phyloP scores from a whole-genome alignment of 2,888 invertebrate genomes.

The Andrena haemorrhoa region DNA sequence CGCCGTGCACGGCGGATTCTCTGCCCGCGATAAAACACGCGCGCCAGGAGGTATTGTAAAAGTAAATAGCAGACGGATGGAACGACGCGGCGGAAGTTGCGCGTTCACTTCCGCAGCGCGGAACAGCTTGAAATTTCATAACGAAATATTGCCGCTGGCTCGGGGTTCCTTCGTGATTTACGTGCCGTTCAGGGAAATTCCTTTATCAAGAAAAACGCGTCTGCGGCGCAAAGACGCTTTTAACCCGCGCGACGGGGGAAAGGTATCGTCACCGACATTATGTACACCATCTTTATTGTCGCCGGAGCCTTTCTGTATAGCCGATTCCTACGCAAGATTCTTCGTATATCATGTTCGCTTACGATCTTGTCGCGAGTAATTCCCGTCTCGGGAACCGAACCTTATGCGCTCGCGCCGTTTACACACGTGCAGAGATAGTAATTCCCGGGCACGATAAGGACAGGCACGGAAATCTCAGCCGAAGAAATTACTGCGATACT shows the following conservation, averaged over 20 bases:
- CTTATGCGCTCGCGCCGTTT: no score
- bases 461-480: slow-evolving; percentile 32
- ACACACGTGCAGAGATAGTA: neutral
- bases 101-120: neutral
- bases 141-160: slow-evolving; percentile 25
- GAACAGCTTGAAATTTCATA: slow-evolving; percentile 24
- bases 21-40: slow-evolving; percentile 54
- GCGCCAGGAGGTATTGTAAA: slow-evolving; percentile 45
- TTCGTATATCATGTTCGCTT: no score
- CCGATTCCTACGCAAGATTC: neutral
- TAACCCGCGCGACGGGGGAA: neutral
- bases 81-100: slow-evolving; percentile 32
- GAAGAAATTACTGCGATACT: slow-evolving; percentile 41
- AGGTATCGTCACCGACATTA: neutral
- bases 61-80: slow-evolving; percentile 48
- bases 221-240: neutral
- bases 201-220: neutral
- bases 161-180: slow-evolving; percentile 20
- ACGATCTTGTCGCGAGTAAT: no score
- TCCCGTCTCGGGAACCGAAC: no score
- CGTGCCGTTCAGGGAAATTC: slow-evolving; percentile 15
- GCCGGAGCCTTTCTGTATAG: neutral
- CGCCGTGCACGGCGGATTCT: slow-evolving; percentile 49
- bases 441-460: neutral
- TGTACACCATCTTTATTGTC: neutral